Percentiles rank a stretch among this genome's conserved stretches.
These are phyloP conservation scores for Grus americana DNA, from an alignment of 2,113 vertebrate genomes.

Conservation along the genomic window DNA sequence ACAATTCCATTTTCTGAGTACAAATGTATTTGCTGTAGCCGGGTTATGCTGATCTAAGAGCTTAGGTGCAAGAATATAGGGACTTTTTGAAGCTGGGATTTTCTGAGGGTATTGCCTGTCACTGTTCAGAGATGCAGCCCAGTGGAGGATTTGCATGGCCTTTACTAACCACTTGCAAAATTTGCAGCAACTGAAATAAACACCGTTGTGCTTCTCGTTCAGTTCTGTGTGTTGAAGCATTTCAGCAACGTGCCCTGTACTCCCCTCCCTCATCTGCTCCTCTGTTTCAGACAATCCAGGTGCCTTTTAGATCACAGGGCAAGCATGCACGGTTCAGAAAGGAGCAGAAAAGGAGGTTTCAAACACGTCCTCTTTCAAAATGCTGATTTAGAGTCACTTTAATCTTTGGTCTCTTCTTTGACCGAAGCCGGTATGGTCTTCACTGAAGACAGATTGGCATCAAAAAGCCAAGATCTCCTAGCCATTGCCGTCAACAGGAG, in stretches of 20 bases:
- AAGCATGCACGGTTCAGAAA: neutral
- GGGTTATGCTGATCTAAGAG: neutral
- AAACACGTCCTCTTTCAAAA: neutral
- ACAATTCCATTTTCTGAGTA: neutral
- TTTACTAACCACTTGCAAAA: neutral
- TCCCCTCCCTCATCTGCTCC: neutral
- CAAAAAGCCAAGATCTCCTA: neutral
- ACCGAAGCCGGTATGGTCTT: neutral
- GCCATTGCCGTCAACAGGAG: neutral
- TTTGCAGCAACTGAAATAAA: neutral
- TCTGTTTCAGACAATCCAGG: neutral
- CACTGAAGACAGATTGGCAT: neutral
- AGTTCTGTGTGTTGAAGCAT: neutral
- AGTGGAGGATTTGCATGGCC: neutral
- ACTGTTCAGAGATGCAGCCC: neutral
- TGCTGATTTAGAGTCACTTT: neutral
- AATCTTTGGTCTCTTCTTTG: neutral
- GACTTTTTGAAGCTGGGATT: neutral
- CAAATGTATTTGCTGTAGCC: neutral
- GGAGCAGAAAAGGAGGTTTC: neutral
- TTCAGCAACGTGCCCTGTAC: neutral
- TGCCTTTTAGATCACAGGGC: neutral
- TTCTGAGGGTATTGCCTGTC: neutral
- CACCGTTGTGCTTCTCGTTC: neutral
- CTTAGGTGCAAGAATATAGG: neutral